A percentile compares a stretch with the other conserved stretches of the same genome.
phyloP scores from a whole-genome alignment of 2,113 vertebrate species.

The Hylia prasina region DNA sequence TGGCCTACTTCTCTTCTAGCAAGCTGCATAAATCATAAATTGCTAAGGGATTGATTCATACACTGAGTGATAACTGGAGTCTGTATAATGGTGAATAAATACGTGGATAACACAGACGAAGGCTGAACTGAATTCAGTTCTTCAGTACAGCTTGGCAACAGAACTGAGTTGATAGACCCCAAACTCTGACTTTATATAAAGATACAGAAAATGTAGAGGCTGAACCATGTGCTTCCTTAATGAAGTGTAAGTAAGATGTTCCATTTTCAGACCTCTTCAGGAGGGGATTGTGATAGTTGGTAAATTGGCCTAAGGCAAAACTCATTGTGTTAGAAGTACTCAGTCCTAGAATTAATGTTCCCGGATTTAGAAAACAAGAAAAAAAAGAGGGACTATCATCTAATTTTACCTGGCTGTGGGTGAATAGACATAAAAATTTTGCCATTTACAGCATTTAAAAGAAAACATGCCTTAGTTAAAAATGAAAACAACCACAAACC shows the following conservation, averaged over 20 bases:
- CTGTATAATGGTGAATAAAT: neutral
- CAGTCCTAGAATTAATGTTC: neutral
- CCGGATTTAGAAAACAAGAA: neutral
- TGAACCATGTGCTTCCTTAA: neutral
- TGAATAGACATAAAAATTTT: neutral
- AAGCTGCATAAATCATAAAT: constrained; percentile 74
- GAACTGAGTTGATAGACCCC: neutral
- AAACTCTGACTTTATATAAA: neutral
- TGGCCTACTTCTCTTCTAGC: constrained; percentile 74
- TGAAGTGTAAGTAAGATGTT: neutral
- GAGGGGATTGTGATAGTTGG: neutral
- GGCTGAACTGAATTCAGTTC: neutral
- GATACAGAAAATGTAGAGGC: neutral
- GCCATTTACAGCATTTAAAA: neutral
- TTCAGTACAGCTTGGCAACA: neutral
- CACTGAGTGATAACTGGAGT: constrained; percentile 3
- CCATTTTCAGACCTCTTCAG: neutral
- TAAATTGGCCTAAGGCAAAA: neutral
- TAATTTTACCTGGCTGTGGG: neutral
- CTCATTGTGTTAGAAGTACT: neutral
- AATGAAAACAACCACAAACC: neutral
- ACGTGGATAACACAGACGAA: neutral
- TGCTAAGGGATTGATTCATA: constrained; percentile 36
- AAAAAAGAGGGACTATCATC: neutral
- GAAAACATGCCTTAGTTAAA: neutral